Evolutionary conservation across 2,113 vertebrate species (phyloP).

Genomic region (Platysternon megacephalum): DNA sequence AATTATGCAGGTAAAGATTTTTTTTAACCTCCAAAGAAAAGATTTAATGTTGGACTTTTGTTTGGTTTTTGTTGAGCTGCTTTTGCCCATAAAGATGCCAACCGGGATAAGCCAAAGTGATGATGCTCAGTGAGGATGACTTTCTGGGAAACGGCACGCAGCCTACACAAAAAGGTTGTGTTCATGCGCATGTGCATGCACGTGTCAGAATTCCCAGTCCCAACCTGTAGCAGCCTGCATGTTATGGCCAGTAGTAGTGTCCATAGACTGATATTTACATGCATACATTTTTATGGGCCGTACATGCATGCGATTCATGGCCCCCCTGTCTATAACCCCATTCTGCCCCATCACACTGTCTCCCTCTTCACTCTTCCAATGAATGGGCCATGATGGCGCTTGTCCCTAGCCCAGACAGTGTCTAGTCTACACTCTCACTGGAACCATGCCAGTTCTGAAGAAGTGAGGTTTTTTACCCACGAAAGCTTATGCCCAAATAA

Average conservation of each 20-base stretch:
- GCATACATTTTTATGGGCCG: background rate
- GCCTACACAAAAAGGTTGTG: background rate
- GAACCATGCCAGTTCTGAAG: background rate
- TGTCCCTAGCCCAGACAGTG: background rate
- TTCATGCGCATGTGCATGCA: background rate
- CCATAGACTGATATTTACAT: background rate
- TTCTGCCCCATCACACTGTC: background rate
- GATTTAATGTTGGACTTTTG: accelerated
- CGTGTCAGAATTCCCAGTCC: background rate
- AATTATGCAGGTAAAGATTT: accelerated
- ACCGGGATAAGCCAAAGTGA: accelerated
- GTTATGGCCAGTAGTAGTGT: background rate
- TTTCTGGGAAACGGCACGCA: background rate
- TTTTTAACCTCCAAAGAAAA: background rate
- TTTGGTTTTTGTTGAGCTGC: background rate
- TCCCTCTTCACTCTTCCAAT: background rate
- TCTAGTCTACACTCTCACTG: background rate
- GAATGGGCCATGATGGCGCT: background rate
- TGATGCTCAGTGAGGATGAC: background rate
- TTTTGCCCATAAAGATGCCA: background rate
- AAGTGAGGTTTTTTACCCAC: no score
- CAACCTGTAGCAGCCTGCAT: background rate
- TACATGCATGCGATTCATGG: background rate
- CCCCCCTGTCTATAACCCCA: background rate
- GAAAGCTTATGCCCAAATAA: no score